Evolutionary conservation across 2,888 invertebrate species (phyloP).

Genomic region (Hydrotaea cyrtoneurina): DNA sequence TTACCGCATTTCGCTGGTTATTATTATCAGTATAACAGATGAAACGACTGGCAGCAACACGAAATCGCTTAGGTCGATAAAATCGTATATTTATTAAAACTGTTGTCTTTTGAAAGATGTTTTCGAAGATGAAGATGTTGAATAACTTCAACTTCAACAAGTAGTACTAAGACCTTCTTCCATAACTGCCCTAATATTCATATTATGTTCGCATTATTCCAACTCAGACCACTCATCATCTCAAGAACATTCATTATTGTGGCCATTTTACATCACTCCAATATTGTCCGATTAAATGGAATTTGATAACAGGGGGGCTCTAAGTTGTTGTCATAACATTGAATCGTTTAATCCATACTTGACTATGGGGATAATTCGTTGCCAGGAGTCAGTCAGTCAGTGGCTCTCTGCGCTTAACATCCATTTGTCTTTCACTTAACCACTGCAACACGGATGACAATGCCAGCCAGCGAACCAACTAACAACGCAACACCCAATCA

Average conservation of each 20-base stretch:
- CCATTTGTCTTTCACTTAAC: slow-evolving; percentile 65
- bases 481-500: slow-evolving; percentile 1
- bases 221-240: slow-evolving; percentile 2
- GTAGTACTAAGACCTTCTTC: neutral
- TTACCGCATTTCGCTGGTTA: too few relatives aligned
- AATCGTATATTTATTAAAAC: too few relatives aligned
- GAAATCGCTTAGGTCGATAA: too few relatives aligned
- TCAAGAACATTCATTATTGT: neutral
- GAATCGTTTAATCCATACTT: slow-evolving; percentile 66
- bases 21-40: too few relatives aligned
- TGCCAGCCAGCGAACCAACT: neutral
- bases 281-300: slow-evolving; percentile 20
- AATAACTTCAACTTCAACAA: neutral
- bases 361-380: slow-evolving; percentile 64
- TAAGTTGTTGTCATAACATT: slow-evolving; percentile 58
- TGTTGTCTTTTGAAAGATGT: too few relatives aligned
- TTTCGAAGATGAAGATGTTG: too few relatives aligned
- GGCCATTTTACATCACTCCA: neutral
- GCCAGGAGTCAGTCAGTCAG: slow-evolving; percentile 56
- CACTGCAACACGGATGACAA: slow-evolving; percentile 1
- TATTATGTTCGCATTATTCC: neutral
- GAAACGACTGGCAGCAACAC: too few relatives aligned
- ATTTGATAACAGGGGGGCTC: slow-evolving; percentile 75
- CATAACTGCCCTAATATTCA: neutral
- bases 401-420: slow-evolving; percentile 71